These are phyloP conservation scores for Enteromius viviparus DNA, from an alignment of 2,797 vertebrate genomes.

Conservation along the genomic window DNA sequence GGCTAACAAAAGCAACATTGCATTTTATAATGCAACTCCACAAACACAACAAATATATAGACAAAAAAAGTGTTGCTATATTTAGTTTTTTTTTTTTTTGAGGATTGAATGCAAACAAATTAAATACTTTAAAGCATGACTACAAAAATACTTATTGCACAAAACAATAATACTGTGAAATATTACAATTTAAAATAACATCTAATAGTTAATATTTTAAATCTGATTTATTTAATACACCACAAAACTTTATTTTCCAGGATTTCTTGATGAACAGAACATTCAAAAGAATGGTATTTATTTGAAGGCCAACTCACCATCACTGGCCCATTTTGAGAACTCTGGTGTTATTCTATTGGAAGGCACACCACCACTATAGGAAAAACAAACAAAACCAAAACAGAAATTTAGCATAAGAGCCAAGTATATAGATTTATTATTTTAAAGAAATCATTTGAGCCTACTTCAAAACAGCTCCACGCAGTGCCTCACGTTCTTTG, in stretches of 20 bases:
- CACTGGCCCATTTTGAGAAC: conserved; percentile 97
- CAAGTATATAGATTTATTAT: neutral
- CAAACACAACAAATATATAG: neutral
- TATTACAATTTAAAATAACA: neutral
- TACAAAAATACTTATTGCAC: neutral
- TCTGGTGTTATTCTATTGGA: conserved; percentile 97
- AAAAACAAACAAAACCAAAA: conserved; percentile 15
- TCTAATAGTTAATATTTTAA: neutral
- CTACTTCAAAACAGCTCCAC: conserved; percentile 98
- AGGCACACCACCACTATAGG: conserved; percentile 90
- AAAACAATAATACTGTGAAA: neutral
- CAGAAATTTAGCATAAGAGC: neutral
- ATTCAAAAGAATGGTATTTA: neutral
- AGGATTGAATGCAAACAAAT: neutral
- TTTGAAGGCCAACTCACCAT: conserved; percentile 81
- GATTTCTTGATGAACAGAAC: neutral
- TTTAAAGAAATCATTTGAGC: neutral
- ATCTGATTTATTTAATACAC: neutral
- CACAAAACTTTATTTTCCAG: neutral
- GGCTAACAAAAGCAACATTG: neutral
- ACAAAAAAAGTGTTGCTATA: neutral
- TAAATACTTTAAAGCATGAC: neutral
- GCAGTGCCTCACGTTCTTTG: conserved; percentile 94
- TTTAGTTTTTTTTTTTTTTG: neutral
- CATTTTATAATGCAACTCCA: neutral